Conservation (phyloP, 2,113 vertebrate genomes). For the Silurus meridionalis region DNA sequence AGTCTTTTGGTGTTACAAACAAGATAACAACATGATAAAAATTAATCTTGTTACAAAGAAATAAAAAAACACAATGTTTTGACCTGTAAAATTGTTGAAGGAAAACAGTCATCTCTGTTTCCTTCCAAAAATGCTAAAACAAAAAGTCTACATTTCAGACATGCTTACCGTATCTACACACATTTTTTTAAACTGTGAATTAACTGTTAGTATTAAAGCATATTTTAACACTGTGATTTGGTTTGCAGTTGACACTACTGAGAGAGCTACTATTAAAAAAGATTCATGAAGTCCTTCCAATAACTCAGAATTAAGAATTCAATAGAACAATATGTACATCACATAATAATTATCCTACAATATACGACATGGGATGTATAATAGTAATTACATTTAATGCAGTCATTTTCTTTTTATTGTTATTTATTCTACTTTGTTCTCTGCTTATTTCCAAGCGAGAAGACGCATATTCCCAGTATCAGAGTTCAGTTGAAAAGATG, state of each 20-base stretch:
- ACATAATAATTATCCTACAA: neutral
- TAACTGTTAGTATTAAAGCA: too few relatives aligned
- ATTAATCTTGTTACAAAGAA: neutral
- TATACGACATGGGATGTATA: neutral
- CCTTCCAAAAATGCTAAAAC: too few relatives aligned
- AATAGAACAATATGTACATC: neutral
- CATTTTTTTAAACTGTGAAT: too few relatives aligned
- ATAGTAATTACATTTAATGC: neutral
- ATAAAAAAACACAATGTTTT: neutral
- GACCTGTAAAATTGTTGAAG: neutral
- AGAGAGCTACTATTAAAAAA: neutral
- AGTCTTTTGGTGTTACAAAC: too few relatives aligned
- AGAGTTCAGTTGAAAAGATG: constrained; percentile 65
- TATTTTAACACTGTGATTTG: neutral
- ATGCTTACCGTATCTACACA: neutral
- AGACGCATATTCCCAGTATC: constrained; percentile 68
- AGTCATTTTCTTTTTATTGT: neutral
- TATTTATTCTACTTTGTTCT: neutral
- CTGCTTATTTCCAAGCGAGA: constrained; percentile 67
- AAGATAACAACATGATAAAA: neutral
- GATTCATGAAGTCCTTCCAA: neutral
- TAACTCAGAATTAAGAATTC: neutral
- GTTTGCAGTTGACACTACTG: neutral
- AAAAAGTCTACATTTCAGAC: too few relatives aligned
- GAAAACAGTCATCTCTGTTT: neutral